These are phyloP conservation scores for Alaudala cheleensis DNA, from an alignment of 2,113 vertebrate species.

Conservation along the genomic window DNA sequence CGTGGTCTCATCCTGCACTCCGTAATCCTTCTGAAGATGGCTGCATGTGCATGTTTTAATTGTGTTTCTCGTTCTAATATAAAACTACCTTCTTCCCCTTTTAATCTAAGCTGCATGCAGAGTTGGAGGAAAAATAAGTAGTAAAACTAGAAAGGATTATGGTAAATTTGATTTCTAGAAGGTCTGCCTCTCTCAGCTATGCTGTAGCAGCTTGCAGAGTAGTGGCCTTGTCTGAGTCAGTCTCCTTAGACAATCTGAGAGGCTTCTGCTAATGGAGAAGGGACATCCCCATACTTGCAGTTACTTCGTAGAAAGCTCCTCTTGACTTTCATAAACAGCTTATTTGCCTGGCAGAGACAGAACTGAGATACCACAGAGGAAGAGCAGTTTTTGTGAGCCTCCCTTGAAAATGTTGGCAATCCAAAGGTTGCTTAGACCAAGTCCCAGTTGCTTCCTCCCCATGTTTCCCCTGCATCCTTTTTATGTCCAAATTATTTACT, in stretches of 20 bases:
- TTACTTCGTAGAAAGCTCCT: not conserved
- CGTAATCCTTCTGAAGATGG: too few relatives aligned
- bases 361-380: not conserved
- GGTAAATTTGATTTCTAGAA: not conserved
- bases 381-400: not conserved
- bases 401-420: not conserved
- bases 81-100: not conserved
- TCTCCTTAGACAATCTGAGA: not conserved
- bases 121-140: not conserved
- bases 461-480: not conserved
- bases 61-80: not conserved
- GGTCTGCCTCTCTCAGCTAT: not conserved
- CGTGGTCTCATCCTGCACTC: too few relatives aligned
- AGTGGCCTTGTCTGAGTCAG: not conserved
- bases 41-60: not conserved
- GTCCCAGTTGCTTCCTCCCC: not conserved
- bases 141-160: not conserved
- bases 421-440: not conserved
- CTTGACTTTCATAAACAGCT: not conserved
- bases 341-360: not conserved
- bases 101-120: not conserved
- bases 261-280: not conserved
- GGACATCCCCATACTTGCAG: not conserved
- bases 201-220: not conserved
- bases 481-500: not conserved